Base-by-base conservation (phyloP, 2,113 vertebrate genomes). In the Aleadryas rufinucha region DNA sequence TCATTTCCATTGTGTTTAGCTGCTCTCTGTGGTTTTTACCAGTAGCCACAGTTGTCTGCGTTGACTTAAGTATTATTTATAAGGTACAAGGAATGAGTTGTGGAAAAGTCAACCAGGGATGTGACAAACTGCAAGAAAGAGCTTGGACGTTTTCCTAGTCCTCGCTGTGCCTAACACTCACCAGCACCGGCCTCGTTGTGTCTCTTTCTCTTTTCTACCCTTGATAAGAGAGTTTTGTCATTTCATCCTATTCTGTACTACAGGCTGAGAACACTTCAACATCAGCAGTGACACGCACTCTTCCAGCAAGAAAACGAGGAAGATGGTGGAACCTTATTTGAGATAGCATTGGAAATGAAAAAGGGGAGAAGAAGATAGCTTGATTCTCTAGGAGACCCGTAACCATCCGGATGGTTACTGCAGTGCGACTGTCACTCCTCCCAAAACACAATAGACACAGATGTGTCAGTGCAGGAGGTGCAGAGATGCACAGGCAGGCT, bases 11-110 rank as follows among this genome's bases (percentile, higher is more conserved):
- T 92, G 96, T 96, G 80, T 94, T 92, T 49, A 88, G 84, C 54
- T 79, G 47, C 68, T 90, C 77, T 91, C 47, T 91, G 93, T 97
- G 95, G 88, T 86, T 95, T 96, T 59, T 68, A 92, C 84, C 71
- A 95, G 93, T 95, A 96, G 96, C 90, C 95, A 95, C 72, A 90
- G 87, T 72, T 91, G 93, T 95, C 95, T 96, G 68, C 33, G 3
- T 97, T 96, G 75, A 95, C 59, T 96, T 91, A 87, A 93, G 54
- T 70, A 69, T 90, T 95, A 95, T 96, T 97, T 94, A 93, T 65
- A 96, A 96, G 86, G 79, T 86, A 87, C 47, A 66, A 50, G 61
- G 21, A 81, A 33, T 23, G 57, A 93, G 78, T 30, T 86, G 90
- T 74, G 31, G 70, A 86, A 86, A 89, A 95, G 75, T 49, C 83